phyloP scores from a whole-genome alignment of 2,888 invertebrate species.

The Brachyopa scutellaris region DNA sequence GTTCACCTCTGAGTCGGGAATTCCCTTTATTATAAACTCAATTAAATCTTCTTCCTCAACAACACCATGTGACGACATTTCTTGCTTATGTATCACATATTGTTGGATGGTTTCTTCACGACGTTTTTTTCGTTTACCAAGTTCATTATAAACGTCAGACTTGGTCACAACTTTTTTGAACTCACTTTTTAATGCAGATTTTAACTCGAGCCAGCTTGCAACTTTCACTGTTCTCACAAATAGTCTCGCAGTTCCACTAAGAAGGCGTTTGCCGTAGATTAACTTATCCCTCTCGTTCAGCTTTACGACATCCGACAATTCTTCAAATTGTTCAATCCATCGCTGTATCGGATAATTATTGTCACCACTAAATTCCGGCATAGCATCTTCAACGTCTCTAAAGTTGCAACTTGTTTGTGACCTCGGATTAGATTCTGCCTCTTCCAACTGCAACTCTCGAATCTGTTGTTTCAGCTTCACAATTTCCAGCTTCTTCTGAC shows the following conservation, averaged over 20 bases:
- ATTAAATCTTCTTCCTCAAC: neutral
- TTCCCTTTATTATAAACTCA: neutral
- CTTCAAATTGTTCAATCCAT: conserved; percentile 4
- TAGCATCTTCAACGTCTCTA: neutral
- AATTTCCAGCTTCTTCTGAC: neutral
- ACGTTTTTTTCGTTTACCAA: neutral
- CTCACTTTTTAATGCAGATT: neutral
- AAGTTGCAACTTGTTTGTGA: neutral
- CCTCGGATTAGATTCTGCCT: neutral
- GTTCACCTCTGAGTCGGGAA: neutral
- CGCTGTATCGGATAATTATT: neutral
- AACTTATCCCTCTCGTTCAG: conserved; percentile 1
- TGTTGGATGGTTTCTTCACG: neutral
- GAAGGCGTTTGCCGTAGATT: neutral
- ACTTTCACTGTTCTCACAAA: neutral
- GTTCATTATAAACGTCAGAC: neutral
- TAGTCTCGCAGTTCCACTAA: conserved; percentile 3
- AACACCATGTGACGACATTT: neutral
- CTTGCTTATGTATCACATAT: neutral
- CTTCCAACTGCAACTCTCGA: neutral
- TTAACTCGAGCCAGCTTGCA: neutral
- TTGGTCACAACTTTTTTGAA: conserved; percentile 11
- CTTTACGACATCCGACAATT: neutral
- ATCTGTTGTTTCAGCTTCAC: neutral
- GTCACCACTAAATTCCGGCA: neutral